Conservation (phyloP, 2,888 invertebrate species). For the Netelia melanura region DNA sequence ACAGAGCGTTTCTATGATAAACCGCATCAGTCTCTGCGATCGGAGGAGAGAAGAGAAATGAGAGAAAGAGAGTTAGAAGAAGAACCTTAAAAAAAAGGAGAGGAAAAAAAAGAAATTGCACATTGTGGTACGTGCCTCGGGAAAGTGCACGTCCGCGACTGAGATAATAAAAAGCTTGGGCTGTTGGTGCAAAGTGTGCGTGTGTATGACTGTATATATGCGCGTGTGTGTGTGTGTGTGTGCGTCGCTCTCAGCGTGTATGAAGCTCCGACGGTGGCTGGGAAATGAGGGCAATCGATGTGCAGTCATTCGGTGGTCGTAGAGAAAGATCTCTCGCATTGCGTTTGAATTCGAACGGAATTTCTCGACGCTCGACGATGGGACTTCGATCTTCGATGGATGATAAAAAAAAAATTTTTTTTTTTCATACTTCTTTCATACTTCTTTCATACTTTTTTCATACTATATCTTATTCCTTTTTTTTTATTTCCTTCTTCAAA, state of each 20-base stretch:
- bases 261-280: slow-evolving; percentile 7
- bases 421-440: too few species aligned
- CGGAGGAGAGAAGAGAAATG: slow-evolving; percentile 47
- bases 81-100: not conserved
- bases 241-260: slow-evolving; percentile 1
- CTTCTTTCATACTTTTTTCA: too few species aligned
- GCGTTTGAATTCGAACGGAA: not conserved
- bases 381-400: not conserved
- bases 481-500: too few species aligned
- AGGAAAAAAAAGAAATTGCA: slow-evolving; percentile 56
- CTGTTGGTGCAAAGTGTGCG: slow-evolving; percentile 16
- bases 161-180: slow-evolving; percentile 60
- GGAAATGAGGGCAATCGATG: slow-evolving; percentile 65
- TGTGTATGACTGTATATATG: not conserved
- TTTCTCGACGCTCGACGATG: not conserved
- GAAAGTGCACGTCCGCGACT: slow-evolving; percentile 57
- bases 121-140: slow-evolving; percentile 56
- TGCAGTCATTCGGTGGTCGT: slow-evolving; percentile 42
- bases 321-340: not conserved
- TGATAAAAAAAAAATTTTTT: too few species aligned
- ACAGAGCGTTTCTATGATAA: slow-evolving; percentile 57
- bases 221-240: not conserved
- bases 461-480: too few species aligned
- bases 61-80: slow-evolving; percentile 42
- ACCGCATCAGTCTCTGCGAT: slow-evolving; percentile 49